These are phyloP conservation scores for Seriola dumerili DNA, from an alignment of 2,113 vertebrate genomes.

Conservation along the genomic window DNA sequence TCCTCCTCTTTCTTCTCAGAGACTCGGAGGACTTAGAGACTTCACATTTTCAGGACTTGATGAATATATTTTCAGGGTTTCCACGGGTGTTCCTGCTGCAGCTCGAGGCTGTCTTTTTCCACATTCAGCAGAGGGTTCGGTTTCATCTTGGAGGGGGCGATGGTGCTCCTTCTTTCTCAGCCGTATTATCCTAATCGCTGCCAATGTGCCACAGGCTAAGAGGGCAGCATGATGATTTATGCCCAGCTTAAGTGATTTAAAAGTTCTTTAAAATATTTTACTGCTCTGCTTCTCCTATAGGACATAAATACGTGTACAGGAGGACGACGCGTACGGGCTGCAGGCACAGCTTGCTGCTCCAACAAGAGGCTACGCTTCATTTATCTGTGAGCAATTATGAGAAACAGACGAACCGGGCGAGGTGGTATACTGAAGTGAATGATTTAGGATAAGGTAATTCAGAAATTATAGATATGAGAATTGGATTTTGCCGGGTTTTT, in stretches of 20 bases:
- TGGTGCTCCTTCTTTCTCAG: constrained; percentile 34
- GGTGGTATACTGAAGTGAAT: constrained; percentile 30
- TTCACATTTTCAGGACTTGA: constrained; percentile 27
- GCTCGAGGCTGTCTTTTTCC: constrained; percentile 57
- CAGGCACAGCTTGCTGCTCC: constrained; percentile 25
- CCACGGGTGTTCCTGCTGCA: constrained; percentile 12
- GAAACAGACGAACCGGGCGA: constrained; percentile 44
- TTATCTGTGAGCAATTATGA: constrained; percentile 59
- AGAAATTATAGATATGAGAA: constrained; percentile 64
- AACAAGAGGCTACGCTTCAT: constrained; percentile 29
- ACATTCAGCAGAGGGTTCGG: constrained; percentile 49
- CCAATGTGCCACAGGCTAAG: constrained; percentile 57
- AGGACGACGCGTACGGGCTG: constrained; percentile 28
- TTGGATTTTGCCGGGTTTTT: constrained; percentile 29
- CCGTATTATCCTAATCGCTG: constrained; percentile 47
- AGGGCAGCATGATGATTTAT: constrained; percentile 71
- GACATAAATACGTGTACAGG: constrained; percentile 27
- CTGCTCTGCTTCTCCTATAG: constrained; percentile 42
- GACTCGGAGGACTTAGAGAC: constrained; percentile 14
- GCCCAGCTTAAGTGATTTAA: constrained; percentile 70
- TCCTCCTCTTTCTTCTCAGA: constrained; percentile 1
- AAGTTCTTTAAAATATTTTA: constrained; percentile 72
- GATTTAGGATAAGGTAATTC: constrained; percentile 65
- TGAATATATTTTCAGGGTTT: constrained; percentile 50
- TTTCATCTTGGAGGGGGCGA: constrained; percentile 52